Evolutionary conservation across 2,888 invertebrate genomes (phyloP).

Genomic region (Chrysodeixis includens): DNA sequence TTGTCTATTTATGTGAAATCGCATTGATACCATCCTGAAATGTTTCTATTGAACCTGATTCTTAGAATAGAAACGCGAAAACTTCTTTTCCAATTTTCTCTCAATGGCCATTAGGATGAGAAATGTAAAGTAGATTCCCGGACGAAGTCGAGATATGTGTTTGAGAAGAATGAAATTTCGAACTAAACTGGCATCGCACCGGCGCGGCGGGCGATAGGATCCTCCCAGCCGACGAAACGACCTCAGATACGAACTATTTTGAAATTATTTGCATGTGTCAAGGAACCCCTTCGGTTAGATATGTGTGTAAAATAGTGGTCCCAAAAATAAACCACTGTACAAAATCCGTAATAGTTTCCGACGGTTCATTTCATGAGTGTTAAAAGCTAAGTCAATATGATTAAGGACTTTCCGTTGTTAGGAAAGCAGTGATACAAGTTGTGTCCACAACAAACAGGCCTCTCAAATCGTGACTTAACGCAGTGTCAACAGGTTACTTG

Average conservation of each 20-base stretch:
- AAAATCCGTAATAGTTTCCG: conserved; percentile 7
- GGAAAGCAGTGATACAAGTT: conserved; percentile 66
- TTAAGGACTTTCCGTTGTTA: conserved; percentile 62
- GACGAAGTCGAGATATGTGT: conserved; percentile 86
- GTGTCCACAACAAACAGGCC: conserved; percentile 75
- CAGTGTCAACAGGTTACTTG: conserved; percentile 87
- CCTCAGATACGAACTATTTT: conserved; percentile 70
- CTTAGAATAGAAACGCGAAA: conserved; percentile 79
- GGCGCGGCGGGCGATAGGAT: conserved; percentile 60
- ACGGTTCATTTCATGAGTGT: conserved; percentile 15
- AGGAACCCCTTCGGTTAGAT: conserved; percentile 27
- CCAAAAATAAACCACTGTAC: not conserved
- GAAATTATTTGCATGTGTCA: conserved; percentile 71
- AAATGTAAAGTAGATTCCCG: conserved; percentile 88
- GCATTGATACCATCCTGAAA: conserved; percentile 70
- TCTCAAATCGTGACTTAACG: conserved; percentile 77
- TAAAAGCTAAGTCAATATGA: conserved; percentile 63
- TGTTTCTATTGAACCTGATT: conserved; percentile 70
- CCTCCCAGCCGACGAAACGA: conserved; percentile 56
- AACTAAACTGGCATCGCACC: conserved; percentile 78
- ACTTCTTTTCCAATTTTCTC: conserved; percentile 89
- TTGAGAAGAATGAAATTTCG: conserved; percentile 86
- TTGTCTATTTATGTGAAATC: conserved; percentile 67
- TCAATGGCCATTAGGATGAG: conserved; percentile 89
- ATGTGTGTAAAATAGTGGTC: not conserved